A percentile compares a stretch with the other conserved stretches of the same genome.
Conservation (phyloP, 2,888 invertebrate genomes). For the Calameuta pallipes region DNA sequence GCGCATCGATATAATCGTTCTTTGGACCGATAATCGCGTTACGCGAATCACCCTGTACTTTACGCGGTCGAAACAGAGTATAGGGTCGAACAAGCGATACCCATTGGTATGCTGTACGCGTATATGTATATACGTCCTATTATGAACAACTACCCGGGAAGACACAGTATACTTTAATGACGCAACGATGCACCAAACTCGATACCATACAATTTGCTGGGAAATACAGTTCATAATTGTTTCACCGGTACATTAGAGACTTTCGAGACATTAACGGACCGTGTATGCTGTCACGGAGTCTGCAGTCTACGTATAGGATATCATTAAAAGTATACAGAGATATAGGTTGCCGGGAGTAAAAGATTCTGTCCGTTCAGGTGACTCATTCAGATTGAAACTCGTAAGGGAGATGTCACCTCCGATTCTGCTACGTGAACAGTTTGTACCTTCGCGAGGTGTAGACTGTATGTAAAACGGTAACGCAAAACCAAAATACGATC, state of each 20-base stretch:
- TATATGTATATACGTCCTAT: background rate
- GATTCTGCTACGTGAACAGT: background rate
- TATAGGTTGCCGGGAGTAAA: too few relatives aligned
- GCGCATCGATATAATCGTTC: background rate
- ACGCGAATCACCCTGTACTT: background rate
- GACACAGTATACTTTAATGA: background rate
- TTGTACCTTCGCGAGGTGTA: too few relatives aligned
- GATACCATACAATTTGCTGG: background rate
- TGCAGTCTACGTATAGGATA: background rate
- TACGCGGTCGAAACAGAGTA: background rate
- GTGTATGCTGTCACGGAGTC: background rate
- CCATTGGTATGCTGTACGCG: background rate
- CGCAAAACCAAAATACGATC: too few relatives aligned
- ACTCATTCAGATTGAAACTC: background rate
- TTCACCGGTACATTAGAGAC: background rate
- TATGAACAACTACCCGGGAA: background rate
- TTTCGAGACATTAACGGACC: background rate
- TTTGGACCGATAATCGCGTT: background rate
- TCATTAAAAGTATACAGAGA: background rate
- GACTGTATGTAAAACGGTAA: too few relatives aligned
- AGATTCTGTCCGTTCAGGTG: background rate
- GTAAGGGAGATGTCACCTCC: background rate
- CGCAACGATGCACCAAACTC: background rate
- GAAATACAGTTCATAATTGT: background rate
- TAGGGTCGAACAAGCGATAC: background rate